Evolutionary conservation across 2,797 vertebrate genomes (phyloP).

Genomic region (Chrosomus eos): DNA sequence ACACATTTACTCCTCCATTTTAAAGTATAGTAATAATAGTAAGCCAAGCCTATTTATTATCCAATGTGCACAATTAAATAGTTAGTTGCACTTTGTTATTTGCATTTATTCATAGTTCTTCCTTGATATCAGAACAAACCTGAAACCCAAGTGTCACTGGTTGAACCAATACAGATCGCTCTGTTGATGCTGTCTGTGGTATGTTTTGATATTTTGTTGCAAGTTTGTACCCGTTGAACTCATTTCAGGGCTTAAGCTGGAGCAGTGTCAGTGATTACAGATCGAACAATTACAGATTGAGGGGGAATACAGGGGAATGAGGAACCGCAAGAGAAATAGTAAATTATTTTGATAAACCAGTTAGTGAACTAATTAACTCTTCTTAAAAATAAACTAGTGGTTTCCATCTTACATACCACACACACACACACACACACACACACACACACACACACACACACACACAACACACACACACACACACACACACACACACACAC

Average conservation of each 20-base stretch:
- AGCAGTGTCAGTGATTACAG: neutral
- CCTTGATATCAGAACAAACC: neutral
- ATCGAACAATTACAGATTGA: neutral
- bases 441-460: too few relatives aligned
- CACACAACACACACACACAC: neutral
- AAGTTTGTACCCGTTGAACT: neutral
- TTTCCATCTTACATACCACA: neutral
- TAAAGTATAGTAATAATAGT: neutral
- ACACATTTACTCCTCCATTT: neutral
- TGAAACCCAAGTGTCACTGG: neutral
- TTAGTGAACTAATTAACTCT: neutral
- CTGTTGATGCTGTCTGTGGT: neutral
- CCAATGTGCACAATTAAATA: neutral
- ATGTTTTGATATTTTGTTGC: neutral
- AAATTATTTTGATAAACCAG: neutral
- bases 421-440: neutral
- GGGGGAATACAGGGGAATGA: neutral
- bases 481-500: too few relatives aligned
- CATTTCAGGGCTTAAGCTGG: too few relatives aligned
- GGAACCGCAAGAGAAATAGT: neutral
- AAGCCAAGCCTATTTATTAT: neutral
- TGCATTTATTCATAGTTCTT: neutral
- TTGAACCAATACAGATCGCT: neutral
- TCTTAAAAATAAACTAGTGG: neutral
- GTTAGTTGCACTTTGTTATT: neutral